Evolutionary conservation across 2,888 invertebrate species (phyloP), one percentile per base, ranked within the genome.

Genomic region (Acanthococcus lagerstroemiae): DNA sequence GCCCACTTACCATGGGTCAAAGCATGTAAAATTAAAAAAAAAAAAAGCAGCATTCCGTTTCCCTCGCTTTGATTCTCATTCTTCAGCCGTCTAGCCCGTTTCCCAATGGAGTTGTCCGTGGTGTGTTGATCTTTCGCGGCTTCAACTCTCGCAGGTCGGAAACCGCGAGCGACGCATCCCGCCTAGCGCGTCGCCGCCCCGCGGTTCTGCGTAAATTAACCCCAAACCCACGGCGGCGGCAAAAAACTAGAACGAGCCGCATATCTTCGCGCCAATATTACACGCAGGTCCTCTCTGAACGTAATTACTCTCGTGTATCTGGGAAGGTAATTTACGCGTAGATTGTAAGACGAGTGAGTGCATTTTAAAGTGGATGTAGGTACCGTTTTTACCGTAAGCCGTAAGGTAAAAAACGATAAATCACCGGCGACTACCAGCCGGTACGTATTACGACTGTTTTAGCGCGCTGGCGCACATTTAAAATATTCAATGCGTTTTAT

Each of bases 321-420:
- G 26, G 52, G 37, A 52, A 54, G 63, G 63, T 44, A 63, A 63
- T 63, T 63, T 63, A 63, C 48, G 30, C 63, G 50, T 37, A 27
- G 54, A 63, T 63, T 63, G 44, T 63, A 50, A 63, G 63, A 58
- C 37, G 21, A 63, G n/a, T n/a, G n/a, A n/a, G 63, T 63, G 52
- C 63, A 63, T 63, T 63, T 54, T 30, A 63, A 63, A 63, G 54
- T 63, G 54, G 54, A 54, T 54, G 63, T n/a, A n/a, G n/a, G n/a
- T 63, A 63, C 63, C 63, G 63, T 63, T 63, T 63, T 63, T 37
- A 63, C 63, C 63, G 63, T 63, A 63, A 63, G 63, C 63, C 63
- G 63, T 63, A 63, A 63, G 63, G 63, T 52, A 63, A 52, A 60
- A 63, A 52, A 52, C 54, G 54, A 63, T 63, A 63, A 63, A 63